phyloP scores from a whole-genome alignment of 2,113 vertebrate genomes.

The Sylvietta virens region DNA sequence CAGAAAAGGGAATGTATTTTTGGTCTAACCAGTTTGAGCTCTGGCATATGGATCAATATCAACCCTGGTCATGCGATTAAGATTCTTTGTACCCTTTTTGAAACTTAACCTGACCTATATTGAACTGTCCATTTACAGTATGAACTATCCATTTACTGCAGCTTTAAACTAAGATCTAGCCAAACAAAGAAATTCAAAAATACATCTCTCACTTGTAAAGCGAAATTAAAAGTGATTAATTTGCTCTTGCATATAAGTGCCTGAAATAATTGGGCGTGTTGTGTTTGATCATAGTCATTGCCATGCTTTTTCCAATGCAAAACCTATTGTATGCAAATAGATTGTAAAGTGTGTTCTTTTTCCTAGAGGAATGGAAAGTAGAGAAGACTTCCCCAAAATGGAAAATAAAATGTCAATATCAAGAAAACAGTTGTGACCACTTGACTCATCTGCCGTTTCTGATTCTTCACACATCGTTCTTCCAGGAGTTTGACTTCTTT shows the following conservation, averaged over 20 bases:
- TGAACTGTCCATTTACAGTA: neutral
- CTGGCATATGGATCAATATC: neutral
- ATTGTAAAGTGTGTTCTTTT: neutral
- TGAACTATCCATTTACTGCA: neutral
- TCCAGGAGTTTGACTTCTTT: neutral
- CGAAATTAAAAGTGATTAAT: neutral
- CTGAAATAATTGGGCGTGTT: neutral
- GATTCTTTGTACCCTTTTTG: neutral
- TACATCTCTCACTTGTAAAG: neutral
- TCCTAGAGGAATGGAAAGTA: neutral
- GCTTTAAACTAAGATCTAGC: neutral
- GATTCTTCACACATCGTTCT: neutral
- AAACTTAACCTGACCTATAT: neutral
- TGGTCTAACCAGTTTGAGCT: neutral
- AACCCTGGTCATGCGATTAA: neutral
- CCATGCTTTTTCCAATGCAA: neutral
- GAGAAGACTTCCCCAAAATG: neutral
- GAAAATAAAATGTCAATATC: neutral
- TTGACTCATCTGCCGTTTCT: neutral
- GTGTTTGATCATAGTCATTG: neutral
- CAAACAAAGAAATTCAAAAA: neutral
- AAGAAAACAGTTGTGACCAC: neutral
- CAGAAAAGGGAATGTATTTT: neutral
- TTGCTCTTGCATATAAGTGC: neutral
- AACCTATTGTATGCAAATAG: neutral